Evolutionary conservation across 2,888 invertebrate genomes (phyloP).

Genomic region (Lumbricus terrestris): DNA sequence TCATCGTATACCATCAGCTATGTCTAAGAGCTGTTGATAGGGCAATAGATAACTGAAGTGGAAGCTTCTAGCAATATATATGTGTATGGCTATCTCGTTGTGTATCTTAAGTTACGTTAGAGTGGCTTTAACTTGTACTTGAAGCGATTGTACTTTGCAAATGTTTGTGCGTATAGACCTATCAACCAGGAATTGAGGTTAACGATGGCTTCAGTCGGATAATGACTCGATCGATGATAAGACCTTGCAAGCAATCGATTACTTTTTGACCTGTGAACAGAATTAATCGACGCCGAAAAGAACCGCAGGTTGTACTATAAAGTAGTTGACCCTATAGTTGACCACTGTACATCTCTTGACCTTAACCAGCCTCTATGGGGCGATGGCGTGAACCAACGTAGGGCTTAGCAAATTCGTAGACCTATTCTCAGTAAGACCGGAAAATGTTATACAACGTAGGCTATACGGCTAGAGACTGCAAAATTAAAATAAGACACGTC

Average conservation of each 20-base stretch:
- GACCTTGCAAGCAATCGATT: background rate
- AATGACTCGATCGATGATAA: background rate
- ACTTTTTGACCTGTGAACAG: background rate
- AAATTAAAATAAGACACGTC: too few species aligned
- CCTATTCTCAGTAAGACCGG: too few species aligned
- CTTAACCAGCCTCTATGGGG: background rate
- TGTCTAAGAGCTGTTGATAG: too few species aligned
- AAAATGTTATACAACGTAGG: too few species aligned
- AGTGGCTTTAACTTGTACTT: background rate
- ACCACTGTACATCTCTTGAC: background rate
- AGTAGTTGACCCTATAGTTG: background rate
- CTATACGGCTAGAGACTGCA: too few species aligned
- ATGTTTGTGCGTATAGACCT: background rate
- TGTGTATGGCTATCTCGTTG: background rate
- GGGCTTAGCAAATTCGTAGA: background rate
- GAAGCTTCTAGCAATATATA: too few species aligned
- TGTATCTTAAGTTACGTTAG: background rate
- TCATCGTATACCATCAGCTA: too few species aligned
- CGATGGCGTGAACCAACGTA: too few species aligned
- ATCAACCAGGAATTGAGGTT: background rate
- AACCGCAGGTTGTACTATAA: background rate
- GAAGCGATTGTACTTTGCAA: too few species aligned
- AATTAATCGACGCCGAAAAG: background rate
- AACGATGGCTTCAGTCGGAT: background rate
- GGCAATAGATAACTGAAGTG: too few species aligned